phyloP scores from a whole-genome alignment of 2,888 invertebrate genomes.

The Emmelina monodactyla region DNA sequence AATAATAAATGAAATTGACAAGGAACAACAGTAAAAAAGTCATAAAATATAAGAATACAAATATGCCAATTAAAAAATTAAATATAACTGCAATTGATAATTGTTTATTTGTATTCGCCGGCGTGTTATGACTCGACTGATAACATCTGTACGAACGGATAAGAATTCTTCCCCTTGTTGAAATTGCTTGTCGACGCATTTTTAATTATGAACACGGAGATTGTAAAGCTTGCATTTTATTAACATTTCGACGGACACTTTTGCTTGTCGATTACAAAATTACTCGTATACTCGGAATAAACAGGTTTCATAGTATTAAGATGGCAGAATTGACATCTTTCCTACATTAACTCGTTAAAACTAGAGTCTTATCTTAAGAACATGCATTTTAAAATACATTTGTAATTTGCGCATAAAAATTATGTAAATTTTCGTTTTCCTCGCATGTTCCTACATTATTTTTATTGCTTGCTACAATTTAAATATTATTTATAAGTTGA shows the following conservation, averaged over 20 bases:
- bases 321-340: background rate
- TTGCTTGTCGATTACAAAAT: conserved; percentile 32
- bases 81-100: background rate
- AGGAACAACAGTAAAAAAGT: background rate
- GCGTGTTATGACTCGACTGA: background rate
- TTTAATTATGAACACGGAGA: conserved; percentile 34
- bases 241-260: conserved; percentile 44
- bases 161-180: background rate
- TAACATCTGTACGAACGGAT: background rate
- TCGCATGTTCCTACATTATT: no score
- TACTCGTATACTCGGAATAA: conserved; percentile 16
- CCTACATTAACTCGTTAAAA: background rate
- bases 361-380: background rate
- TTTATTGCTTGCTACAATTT: no score
- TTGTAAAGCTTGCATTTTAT: conserved; percentile 43
- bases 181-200: conserved; percentile 26
- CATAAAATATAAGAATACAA: background rate
- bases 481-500: no score
- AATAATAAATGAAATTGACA: no score
- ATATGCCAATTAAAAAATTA: background rate
- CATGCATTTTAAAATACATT: background rate
- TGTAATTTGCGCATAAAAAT: background rate
- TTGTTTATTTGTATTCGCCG: background rate
- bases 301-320: background rate
- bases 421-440: background rate